phyloP scores from a whole-genome alignment of 2,888 invertebrate species.

The Megaustenia siamemsis region DNA sequence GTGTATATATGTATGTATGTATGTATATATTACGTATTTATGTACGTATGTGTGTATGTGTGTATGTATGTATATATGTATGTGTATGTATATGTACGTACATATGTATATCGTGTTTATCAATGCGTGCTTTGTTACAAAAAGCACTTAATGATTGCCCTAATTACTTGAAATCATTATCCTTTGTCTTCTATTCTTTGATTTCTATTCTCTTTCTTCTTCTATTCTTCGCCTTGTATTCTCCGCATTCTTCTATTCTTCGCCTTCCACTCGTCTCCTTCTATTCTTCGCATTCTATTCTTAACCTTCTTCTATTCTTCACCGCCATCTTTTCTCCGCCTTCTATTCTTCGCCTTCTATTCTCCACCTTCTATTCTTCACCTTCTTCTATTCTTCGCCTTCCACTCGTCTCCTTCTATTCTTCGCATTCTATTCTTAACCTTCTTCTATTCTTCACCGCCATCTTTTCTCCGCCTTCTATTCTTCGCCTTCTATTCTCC shows the following conservation, averaged over 20 bases:
- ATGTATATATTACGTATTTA: too few species aligned
- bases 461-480: not conserved
- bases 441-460: not conserved
- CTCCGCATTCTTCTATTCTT: not conserved
- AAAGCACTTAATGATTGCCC: not conserved
- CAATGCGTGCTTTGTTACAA: not conserved
- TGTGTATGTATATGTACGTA: not conserved
- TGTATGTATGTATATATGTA: too few species aligned
- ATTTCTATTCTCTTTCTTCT: not conserved
- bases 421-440: not conserved
- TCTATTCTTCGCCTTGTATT: not conserved
- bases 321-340: conserved; percentile 15
- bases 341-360: not conserved
- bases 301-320: not conserved
- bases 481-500: not conserved
- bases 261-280: too few species aligned
- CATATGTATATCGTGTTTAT: too few species aligned
- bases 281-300: not conserved
- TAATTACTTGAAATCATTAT: not conserved
- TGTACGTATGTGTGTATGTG: too few species aligned
- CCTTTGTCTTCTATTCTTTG: not conserved
- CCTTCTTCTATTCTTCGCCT: not conserved
- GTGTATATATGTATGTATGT: too few species aligned
- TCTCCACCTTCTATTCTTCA: not conserved
- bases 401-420: not conserved